Evolutionary conservation across 2,888 invertebrate genomes (phyloP).

Genomic region (Nycteola revayana): DNA sequence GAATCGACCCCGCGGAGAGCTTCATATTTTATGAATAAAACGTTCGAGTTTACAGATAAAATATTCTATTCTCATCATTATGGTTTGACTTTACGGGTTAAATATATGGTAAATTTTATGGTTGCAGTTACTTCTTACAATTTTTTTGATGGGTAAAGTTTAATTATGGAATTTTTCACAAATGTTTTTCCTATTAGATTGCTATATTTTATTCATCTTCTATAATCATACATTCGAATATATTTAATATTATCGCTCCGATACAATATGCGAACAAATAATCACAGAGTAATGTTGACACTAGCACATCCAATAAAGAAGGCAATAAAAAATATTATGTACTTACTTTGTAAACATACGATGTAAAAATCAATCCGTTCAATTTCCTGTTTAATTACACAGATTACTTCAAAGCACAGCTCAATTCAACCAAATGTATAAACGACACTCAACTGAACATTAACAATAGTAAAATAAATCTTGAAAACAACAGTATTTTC

Average conservation of each 20-base stretch:
- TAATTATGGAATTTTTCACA: no score
- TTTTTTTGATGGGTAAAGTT: no score
- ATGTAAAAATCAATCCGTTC: constrained; percentile 39
- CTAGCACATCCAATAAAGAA: no score
- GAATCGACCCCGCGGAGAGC: constrained; percentile 35
- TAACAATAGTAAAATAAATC: constrained; percentile 33
- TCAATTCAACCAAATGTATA: constrained; percentile 45
- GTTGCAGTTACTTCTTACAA: no score
- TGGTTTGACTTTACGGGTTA: constrained; percentile 18
- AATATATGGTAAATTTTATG: no score
- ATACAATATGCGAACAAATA: no score
- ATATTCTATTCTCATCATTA: constrained; percentile 41
- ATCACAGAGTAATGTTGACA: no score
- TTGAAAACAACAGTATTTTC: constrained; percentile 24
- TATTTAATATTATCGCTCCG: no score
- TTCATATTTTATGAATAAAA: constrained; percentile 52
- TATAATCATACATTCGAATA: no score
- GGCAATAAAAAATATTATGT: constrained; percentile 13
- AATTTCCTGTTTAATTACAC: constrained; percentile 38
- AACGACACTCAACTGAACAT: constrained; percentile 52
- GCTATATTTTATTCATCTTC: no score
- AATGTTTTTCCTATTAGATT: no score
- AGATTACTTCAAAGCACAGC: constrained; percentile 43
- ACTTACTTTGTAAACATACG: constrained; percentile 34
- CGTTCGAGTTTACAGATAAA: constrained; percentile 46